Percentiles rank a stretch among this genome's conserved stretches.
phyloP scores from a whole-genome alignment of 2,113 vertebrate genomes.

The Syngnathus typhle region DNA sequence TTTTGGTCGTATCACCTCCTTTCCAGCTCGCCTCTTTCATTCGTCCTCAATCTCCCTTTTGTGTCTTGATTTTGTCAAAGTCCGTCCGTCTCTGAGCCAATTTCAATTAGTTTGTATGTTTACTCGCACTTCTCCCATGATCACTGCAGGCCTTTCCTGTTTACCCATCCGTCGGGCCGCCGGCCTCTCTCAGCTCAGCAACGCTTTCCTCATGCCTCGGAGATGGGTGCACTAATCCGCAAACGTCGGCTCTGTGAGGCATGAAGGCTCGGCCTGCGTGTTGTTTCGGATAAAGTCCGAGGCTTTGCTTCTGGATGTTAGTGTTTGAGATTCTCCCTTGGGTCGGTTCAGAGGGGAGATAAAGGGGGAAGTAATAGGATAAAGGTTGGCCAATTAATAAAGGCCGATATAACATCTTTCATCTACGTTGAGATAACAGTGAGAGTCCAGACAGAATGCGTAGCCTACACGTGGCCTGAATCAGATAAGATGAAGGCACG shows the following conservation, averaged over 20 bases:
- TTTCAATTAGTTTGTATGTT: constrained; percentile 18
- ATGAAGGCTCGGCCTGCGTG: constrained; percentile 46
- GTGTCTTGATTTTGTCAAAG: constrained; percentile 16
- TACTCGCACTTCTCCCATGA: constrained; percentile 26
- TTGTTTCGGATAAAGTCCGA: constrained; percentile 26
- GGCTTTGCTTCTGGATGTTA: constrained; percentile 25
- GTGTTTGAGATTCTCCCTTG: constrained; percentile 39
- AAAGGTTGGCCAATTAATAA: constrained; percentile 67
- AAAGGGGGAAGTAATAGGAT: constrained; percentile 63
- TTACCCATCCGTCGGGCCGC: constrained; percentile 47
- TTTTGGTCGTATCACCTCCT: too few relatives aligned
- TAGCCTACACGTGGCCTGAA: constrained; percentile 11
- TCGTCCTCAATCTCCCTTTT: constrained; percentile 14
- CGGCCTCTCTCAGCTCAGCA: constrained; percentile 42
- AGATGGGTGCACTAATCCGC: constrained; percentile 62
- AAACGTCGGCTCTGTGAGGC: constrained; percentile 54
- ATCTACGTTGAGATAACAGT: constrained; percentile 46
- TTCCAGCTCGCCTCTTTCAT: constrained; percentile 21
- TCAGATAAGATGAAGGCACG: constrained; percentile 36
- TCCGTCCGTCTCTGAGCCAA: background rate
- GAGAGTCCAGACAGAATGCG: constrained; percentile 31
- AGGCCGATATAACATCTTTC: constrained; percentile 43
- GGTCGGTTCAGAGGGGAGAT: constrained; percentile 43
- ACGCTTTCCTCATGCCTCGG: constrained; percentile 44
- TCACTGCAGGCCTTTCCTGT: constrained; percentile 49